Evolutionary conservation across 2,113 vertebrate species (phyloP).

Genomic region (Albula goreensis): DNA sequence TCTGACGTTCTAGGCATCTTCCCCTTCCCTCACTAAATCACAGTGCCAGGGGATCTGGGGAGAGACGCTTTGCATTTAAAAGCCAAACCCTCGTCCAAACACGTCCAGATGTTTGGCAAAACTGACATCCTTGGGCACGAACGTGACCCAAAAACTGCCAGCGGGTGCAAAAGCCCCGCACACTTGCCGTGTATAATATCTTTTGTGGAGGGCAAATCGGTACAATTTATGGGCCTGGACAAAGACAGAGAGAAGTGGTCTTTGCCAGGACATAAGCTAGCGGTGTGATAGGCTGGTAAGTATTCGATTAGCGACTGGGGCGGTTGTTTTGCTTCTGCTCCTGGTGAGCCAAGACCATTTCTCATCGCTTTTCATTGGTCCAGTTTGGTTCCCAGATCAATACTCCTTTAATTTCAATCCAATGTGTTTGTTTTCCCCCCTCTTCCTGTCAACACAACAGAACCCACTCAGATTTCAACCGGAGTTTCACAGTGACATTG

Average conservation of each 20-base stretch:
- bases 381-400: slow-evolving; percentile 39
- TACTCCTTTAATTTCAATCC: slow-evolving; percentile 48
- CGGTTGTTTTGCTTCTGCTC: slow-evolving; percentile 19
- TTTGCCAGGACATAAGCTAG: neutral
- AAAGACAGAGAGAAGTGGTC: neutral
- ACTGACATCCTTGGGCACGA: neutral
- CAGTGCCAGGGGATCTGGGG: neutral
- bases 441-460: slow-evolving; percentile 35
- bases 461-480: slow-evolving; percentile 35
- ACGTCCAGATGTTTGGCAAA: neutral
- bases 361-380: slow-evolving; percentile 32
- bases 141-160: neutral
- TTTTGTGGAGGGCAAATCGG: neutral
- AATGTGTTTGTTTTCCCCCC: slow-evolving; percentile 42
- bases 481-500: slow-evolving; percentile 36
- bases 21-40: neutral
- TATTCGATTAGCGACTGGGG: slow-evolving; percentile 21
- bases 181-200: neutral
- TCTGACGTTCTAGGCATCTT: too few relatives aligned
- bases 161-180: too few relatives aligned
- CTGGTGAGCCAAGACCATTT: slow-evolving; percentile 34
- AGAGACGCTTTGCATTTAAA: neutral
- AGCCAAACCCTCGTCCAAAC: neutral
- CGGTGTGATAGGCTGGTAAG: slow-evolving; percentile 14
- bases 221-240: neutral